phyloP scores from a whole-genome alignment of 1,140 invertebrate genomes.

The Drosophila nikananu region DNA sequence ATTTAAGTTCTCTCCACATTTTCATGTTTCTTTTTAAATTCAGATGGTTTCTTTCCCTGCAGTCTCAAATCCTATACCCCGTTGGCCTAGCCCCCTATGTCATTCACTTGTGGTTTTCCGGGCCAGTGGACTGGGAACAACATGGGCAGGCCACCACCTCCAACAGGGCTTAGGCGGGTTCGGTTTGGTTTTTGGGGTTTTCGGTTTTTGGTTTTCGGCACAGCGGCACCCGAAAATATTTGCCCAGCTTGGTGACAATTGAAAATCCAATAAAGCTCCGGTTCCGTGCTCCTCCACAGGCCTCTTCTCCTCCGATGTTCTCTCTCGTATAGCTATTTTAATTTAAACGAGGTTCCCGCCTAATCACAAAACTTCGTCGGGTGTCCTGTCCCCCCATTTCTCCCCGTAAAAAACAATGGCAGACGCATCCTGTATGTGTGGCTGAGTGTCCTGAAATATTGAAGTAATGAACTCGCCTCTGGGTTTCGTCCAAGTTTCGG shows the following conservation, averaged over 20 bases:
- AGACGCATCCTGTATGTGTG: conserved; percentile 51
- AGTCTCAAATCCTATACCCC: not conserved
- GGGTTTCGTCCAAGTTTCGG: conserved; percentile 44
- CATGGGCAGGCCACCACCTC: conserved; percentile 25
- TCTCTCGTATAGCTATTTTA: conserved; percentile 72
- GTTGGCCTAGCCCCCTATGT: conserved; percentile 33
- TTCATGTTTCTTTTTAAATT: too few species aligned
- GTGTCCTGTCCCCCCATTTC: not conserved
- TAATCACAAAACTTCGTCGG: conserved; percentile 66
- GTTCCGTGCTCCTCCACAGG: not conserved
- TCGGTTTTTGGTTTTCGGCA: conserved; percentile 44
- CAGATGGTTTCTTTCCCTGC: not conserved
- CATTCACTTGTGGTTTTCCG: conserved; percentile 76
- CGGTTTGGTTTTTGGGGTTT: conserved; percentile 52
- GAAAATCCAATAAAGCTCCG: conserved; percentile 79
- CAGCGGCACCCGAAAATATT: conserved; percentile 63
- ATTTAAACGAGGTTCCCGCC: conserved; percentile 78
- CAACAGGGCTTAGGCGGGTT: conserved; percentile 62
- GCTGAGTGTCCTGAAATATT: conserved; percentile 66
- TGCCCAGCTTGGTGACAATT: conserved; percentile 76
- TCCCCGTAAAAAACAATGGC: conserved; percentile 44
- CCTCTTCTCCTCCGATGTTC: not conserved
- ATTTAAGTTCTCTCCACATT: not conserved
- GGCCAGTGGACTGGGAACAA: not conserved
- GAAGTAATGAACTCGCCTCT: conserved; percentile 78